phyloP scores from a whole-genome alignment of 2,797 vertebrate species.

The Sitta carolinensis region DNA sequence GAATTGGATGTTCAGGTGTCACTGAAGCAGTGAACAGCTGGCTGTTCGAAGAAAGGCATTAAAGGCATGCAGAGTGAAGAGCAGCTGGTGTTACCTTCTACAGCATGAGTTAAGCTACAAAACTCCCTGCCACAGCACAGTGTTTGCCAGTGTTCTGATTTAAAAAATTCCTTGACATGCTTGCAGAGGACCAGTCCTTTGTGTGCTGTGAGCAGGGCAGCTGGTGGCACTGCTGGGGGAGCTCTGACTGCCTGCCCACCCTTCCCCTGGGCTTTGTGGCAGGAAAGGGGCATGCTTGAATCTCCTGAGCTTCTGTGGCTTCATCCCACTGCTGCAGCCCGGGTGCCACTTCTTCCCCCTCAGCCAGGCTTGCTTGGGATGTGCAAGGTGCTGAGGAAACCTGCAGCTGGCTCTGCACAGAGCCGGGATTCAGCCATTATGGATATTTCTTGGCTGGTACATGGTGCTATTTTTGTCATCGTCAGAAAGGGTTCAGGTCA shows the following conservation, averaged over 20 bases:
- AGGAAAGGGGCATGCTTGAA: not conserved
- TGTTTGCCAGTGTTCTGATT: not conserved
- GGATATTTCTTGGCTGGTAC: not conserved
- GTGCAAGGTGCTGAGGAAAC: not conserved
- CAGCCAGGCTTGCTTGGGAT: not conserved
- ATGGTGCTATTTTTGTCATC: not conserved
- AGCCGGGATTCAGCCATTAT: not conserved
- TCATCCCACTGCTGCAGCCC: not conserved
- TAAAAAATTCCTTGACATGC: not conserved
- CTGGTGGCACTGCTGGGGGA: not conserved
- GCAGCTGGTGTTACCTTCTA: not conserved
- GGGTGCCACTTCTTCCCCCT: not conserved
- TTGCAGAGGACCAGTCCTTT: not conserved
- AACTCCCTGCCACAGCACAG: not conserved
- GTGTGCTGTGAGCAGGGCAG: not conserved
- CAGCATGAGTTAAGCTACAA: not conserved
- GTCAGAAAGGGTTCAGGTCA: constrained; percentile 8
- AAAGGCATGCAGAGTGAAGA: not conserved
- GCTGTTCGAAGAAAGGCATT: not conserved
- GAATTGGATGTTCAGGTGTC: not conserved
- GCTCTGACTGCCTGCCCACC: not conserved
- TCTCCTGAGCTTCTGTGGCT: not conserved
- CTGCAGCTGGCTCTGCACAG: not conserved
- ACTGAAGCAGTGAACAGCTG: not conserved
- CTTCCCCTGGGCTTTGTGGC: not conserved